A percentile compares a stretch with the other conserved stretches of the same genome.
These are phyloP conservation scores for Mycogona germanica DNA, from an alignment of 2,888 invertebrate genomes.

Conservation along the genomic window DNA sequence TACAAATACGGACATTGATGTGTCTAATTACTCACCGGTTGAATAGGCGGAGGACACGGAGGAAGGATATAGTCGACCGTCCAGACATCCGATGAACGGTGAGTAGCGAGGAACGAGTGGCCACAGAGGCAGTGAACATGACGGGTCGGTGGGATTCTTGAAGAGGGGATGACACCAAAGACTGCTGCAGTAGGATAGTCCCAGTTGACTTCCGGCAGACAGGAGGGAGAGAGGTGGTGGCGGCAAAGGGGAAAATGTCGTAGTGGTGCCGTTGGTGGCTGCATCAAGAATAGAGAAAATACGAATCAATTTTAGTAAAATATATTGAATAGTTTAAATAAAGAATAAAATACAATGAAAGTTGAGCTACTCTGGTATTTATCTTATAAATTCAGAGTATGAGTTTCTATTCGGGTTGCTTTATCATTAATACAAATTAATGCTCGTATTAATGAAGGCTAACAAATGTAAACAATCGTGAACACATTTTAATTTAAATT, in stretches of 20 bases:
- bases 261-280: slow-evolving; percentile 1
- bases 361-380: no score
- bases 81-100: slow-evolving; percentile 14
- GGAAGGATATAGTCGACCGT: slow-evolving; percentile 12
- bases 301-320: no score
- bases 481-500: no score
- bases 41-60: neutral
- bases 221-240: neutral
- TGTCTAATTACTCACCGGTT: slow-evolving; percentile 3
- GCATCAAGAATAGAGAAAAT: no score
- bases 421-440: no score
- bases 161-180: slow-evolving; percentile 15
- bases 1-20: neutral
- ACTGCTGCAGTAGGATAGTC: slow-evolving; percentile 14
- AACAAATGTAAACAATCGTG: no score
- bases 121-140: slow-evolving; percentile 10
- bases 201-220: slow-evolving; percentile 8
- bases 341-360: no score
- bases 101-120: slow-evolving; percentile 13
- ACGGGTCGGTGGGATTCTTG: slow-evolving; percentile 2
- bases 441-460: no score
- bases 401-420: no score
- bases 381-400: no score
- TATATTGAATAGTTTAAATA: no score
- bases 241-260: neutral